phyloP scores from a whole-genome alignment of 2,113 vertebrate species.

The Nothoprocta pentlandii region DNA sequence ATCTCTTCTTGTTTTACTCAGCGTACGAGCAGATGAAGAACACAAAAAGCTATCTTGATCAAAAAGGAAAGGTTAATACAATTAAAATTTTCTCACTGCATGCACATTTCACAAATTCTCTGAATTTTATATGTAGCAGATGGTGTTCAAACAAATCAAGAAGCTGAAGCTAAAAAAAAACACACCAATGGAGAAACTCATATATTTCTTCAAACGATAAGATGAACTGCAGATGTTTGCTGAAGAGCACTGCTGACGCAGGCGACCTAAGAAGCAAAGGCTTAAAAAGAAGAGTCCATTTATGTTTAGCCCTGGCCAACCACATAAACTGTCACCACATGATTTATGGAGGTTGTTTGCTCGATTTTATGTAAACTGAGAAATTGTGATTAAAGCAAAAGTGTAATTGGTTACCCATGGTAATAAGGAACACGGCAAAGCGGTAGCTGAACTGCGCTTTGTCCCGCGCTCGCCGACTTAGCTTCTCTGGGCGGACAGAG shows the following conservation, averaged over 20 bases:
- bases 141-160: slow-evolving; percentile 87
- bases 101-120: slow-evolving; percentile 78
- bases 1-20: neutral
- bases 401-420: neutral
- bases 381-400: slow-evolving; percentile 62
- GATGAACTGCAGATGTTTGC: slow-evolving; percentile 93
- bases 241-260: slow-evolving; percentile 82
- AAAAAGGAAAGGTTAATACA: slow-evolving; percentile 52
- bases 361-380: slow-evolving; percentile 75
- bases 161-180: slow-evolving; percentile 82
- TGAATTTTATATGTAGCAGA: slow-evolving; percentile 89
- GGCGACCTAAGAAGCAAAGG: slow-evolving; percentile 77
- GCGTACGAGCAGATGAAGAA: neutral
- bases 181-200: slow-evolving; percentile 82
- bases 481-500: slow-evolving; percentile 42
- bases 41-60: neutral
- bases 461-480: neutral
- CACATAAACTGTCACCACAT: slow-evolving; percentile 72
- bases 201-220: slow-evolving; percentile 90
- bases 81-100: slow-evolving; percentile 74
- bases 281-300: slow-evolving; percentile 83
- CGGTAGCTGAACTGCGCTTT: neutral
- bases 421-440: slow-evolving; percentile 2
- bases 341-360: slow-evolving; percentile 79
- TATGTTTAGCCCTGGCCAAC: slow-evolving; percentile 80